Evolutionary conservation across 2,797 vertebrate species (phyloP).

Genomic region (Amphiprion clarkii): DNA sequence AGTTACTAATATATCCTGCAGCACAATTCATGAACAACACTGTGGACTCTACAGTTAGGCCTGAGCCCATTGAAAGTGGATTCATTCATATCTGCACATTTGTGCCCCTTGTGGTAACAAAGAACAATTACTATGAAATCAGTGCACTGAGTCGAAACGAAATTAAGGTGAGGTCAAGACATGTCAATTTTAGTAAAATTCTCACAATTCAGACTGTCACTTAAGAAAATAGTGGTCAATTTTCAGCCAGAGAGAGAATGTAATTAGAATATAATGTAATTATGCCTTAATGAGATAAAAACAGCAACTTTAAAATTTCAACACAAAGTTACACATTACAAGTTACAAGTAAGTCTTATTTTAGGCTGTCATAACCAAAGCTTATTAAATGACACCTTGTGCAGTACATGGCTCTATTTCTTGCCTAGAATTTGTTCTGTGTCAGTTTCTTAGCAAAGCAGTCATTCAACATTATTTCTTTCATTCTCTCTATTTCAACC

Average conservation of each 20-base stretch:
- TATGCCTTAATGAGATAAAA: neutral
- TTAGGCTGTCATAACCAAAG: conserved; percentile 38
- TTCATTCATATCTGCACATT: conserved; percentile 24
- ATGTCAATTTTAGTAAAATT: conserved; percentile 5
- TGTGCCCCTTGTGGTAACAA: conserved; percentile 62
- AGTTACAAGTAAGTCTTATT: conserved; percentile 28
- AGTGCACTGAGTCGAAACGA: neutral
- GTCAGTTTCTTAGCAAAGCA: conserved; percentile 66
- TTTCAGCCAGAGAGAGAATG: conserved; percentile 23
- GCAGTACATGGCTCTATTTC: conserved; percentile 38
- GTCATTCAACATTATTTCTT: conserved; percentile 73
- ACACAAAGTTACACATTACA: conserved; percentile 28
- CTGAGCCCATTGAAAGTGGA: neutral
- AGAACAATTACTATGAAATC: neutral
- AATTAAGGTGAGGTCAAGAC: conserved; percentile 13
- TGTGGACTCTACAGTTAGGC: conserved; percentile 2
- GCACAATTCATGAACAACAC: conserved; percentile 1
- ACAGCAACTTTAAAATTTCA: conserved; percentile 12
- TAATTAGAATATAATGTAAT: neutral
- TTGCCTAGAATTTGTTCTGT: conserved; percentile 43
- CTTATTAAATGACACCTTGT: conserved; percentile 40
- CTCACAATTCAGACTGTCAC: neutral
- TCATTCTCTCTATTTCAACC: conserved; percentile 79
- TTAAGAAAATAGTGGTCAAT: neutral
- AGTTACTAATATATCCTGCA: conserved; percentile 41